These are phyloP conservation scores for Macaria liturata DNA, from an alignment of 2,888 invertebrate species.

Conservation along the genomic window DNA sequence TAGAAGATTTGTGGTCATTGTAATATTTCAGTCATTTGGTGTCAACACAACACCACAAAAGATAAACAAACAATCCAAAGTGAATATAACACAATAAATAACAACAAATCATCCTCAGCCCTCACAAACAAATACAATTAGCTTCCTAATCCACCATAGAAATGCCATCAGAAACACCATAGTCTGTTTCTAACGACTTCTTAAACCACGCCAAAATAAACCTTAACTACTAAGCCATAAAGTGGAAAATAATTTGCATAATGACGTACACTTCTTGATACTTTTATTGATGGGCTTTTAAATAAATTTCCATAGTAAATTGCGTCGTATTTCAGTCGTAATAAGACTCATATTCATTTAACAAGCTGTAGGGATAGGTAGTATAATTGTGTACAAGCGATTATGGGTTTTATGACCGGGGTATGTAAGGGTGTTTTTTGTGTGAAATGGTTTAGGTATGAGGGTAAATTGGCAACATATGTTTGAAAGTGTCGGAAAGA, in stretches of 20 bases:
- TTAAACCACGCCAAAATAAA: slow-evolving; percentile 6
- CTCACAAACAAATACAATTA: slow-evolving; percentile 29
- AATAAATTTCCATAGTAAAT: no score
- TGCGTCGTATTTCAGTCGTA: no score
- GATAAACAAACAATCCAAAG: not conserved
- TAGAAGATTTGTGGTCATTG: no score
- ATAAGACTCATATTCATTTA: no score
- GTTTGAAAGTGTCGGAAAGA: slow-evolving; percentile 68
- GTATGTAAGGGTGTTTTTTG: no score
- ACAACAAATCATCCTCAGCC: slow-evolving; percentile 8
- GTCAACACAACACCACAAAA: no score
- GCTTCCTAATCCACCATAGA: slow-evolving; percentile 36
- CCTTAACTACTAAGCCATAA: slow-evolving; percentile 14
- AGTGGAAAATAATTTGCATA: slow-evolving; percentile 7
- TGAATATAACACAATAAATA: slow-evolving; percentile 8
- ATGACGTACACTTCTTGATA: not conserved
- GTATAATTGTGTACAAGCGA: no score
- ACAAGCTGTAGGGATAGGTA: no score
- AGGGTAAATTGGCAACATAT: slow-evolving; percentile 75
- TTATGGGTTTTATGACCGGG: no score
- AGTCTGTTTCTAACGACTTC: slow-evolving; percentile 26
- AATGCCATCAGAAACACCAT: slow-evolving; percentile 30
- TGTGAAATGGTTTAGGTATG: slow-evolving; percentile 14
- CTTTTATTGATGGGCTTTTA: no score
- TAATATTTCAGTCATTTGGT: no score